phyloP scores from a whole-genome alignment of 1,140 invertebrate genomes.

The Trachymyrmex cornetzi region DNA sequence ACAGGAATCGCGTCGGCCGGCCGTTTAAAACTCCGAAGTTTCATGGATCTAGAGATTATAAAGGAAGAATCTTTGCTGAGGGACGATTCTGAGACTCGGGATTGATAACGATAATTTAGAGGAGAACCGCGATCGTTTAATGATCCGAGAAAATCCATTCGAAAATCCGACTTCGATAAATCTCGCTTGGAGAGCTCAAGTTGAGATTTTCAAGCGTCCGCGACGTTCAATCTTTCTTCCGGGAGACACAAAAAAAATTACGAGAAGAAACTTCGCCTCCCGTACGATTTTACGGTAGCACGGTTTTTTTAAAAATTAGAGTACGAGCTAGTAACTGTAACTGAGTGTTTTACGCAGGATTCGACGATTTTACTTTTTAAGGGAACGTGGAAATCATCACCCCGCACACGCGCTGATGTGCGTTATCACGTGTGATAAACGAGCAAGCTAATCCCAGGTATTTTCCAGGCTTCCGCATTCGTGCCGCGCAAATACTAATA shows the following conservation, averaged over 20 bases:
- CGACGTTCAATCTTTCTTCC: neutral
- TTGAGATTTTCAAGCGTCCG: neutral
- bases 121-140: slow-evolving; percentile 12
- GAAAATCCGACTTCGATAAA: slow-evolving; percentile 18
- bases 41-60: neutral
- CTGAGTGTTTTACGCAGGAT: slow-evolving; percentile 60
- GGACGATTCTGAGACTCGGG: neutral
- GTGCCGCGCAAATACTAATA: neutral
- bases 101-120: slow-evolving; percentile 2
- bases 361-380: slow-evolving; percentile 66
- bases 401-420: neutral
- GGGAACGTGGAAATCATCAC: slow-evolving; percentile 3
- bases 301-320: slow-evolving; percentile 50
- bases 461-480: slow-evolving; percentile 12
- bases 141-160: slow-evolving; percentile 1
- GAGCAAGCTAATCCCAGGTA: slow-evolving; percentile 68
- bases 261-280: slow-evolving; percentile 35
- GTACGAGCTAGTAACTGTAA: slow-evolving; percentile 12
- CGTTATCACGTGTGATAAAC: slow-evolving; percentile 72
- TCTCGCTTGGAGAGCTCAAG: neutral
- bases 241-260: slow-evolving; percentile 28
- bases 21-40: neutral
- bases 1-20: neutral
- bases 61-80: neutral
- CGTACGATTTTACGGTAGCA: slow-evolving; percentile 72